Evolutionary conservation across 2,888 invertebrate species (phyloP).

Genomic region (Lepidocyrtoides sp.): DNA sequence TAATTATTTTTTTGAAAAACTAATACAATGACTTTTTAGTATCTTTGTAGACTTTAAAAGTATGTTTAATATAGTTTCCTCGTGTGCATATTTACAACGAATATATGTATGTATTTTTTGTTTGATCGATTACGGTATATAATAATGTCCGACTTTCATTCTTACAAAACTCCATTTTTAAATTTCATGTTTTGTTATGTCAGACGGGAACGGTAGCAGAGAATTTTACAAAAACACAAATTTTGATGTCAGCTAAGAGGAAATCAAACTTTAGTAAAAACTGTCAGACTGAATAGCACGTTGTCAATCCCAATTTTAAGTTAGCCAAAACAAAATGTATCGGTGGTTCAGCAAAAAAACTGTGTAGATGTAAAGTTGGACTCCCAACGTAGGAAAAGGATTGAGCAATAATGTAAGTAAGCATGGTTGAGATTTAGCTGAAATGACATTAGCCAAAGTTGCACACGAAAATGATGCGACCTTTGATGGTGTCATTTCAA

Average conservation of each 20-base stretch:
- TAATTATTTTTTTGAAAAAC: constrained; percentile 33
- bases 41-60: constrained; percentile 30
- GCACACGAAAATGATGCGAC: constrained; percentile 54
- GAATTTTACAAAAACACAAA: constrained; percentile 22
- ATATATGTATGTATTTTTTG: not conserved
- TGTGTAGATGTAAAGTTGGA: not conserved
- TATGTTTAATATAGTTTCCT: constrained; percentile 25
- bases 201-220: constrained; percentile 69
- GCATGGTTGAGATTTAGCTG: not conserved
- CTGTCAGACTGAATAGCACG: constrained; percentile 33
- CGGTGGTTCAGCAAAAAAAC: not conserved
- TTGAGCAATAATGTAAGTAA: not conserved
- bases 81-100: not conserved
- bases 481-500: constrained; percentile 39
- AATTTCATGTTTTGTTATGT: constrained; percentile 45
- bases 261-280: constrained; percentile 11
- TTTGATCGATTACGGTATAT: not conserved
- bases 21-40: constrained; percentile 26
- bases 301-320: constrained; percentile 11
- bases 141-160: not conserved
- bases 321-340: not conserved
- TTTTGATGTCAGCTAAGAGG: constrained; percentile 3
- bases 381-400: not conserved
- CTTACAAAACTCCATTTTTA: not conserved
- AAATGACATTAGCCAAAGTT: constrained; percentile 49